phyloP scores from a whole-genome alignment of 2,797 vertebrate species.

The Sciurus vulgaris region DNA sequence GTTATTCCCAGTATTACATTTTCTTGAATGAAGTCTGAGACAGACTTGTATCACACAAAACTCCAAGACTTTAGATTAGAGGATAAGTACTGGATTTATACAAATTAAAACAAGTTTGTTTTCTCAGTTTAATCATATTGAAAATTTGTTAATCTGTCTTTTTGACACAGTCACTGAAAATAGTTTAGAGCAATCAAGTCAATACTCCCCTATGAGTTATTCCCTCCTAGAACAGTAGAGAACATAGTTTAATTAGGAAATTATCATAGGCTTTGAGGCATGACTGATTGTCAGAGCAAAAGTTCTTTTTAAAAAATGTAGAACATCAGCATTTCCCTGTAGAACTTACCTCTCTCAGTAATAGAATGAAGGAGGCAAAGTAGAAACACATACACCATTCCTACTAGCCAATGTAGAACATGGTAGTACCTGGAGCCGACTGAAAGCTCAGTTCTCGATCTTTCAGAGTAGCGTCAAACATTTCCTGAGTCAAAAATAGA shows the following conservation, averaged over 20 bases:
- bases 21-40: conserved; percentile 17
- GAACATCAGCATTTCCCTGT: neutral
- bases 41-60: neutral
- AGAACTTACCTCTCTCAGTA: conserved; percentile 94
- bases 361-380: conserved; percentile 97
- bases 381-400: conserved; percentile 99
- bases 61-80: conserved; percentile 15
- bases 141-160: neutral
- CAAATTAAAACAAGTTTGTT: conserved; percentile 15
- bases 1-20: neutral
- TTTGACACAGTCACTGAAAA: conserved; percentile 50
- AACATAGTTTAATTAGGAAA: conserved; percentile 15
- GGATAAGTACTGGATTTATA: neutral
- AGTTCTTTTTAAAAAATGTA: neutral
- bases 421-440: conserved; percentile 96
- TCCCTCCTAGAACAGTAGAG: neutral
- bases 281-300: neutral
- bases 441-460: conserved; percentile 96
- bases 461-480: conserved; percentile 98
- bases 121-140: conserved; percentile 10
- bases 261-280: neutral
- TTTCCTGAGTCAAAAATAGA: conserved; percentile 90
- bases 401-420: conserved; percentile 98
- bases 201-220: neutral
- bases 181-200: conserved; percentile 36